These are phyloP conservation scores for Drosophila suzukii DNA, from an alignment of 1,140 invertebrate species.

Conservation along the genomic window DNA sequence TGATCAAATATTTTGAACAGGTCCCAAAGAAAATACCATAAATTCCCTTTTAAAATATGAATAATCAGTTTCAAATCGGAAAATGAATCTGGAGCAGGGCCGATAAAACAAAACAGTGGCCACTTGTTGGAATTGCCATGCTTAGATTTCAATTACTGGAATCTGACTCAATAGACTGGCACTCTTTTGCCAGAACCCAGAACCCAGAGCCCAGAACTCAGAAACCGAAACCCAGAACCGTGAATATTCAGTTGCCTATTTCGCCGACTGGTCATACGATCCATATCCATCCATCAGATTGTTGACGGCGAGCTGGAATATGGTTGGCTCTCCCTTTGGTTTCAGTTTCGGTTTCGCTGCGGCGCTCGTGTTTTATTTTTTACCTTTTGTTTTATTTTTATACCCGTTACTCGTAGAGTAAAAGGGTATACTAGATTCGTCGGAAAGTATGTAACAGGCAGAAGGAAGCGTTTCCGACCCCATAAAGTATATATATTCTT, in stretches of 20 bases:
- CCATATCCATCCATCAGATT: constrained; percentile 40
- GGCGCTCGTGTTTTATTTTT: constrained; percentile 44
- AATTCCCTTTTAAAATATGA: background rate
- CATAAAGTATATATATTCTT: no score
- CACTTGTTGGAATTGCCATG: constrained; percentile 2
- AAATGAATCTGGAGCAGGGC: constrained; percentile 19
- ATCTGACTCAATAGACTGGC: constrained; percentile 24
- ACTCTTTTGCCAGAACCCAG: constrained; percentile 19
- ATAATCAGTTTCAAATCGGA: constrained; percentile 3
- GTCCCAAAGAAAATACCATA: no score
- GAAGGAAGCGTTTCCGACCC: no score
- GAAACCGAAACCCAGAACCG: constrained; percentile 19
- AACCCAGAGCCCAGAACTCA: constrained; percentile 12
- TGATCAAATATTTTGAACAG: no score
- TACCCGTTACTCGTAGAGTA: no score
- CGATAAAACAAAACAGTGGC: constrained; percentile 12
- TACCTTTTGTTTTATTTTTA: background rate
- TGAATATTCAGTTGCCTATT: constrained; percentile 41
- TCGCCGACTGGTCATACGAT: constrained; percentile 44
- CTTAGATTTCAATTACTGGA: constrained; percentile 34
- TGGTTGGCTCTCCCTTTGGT: constrained; percentile 57
- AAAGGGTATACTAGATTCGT: no score
- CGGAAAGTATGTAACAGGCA: no score
- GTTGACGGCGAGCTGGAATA: constrained; percentile 46
- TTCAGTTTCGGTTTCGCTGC: constrained; percentile 52